Evolutionary conservation across 2,797 vertebrate genomes (phyloP), one percentile per base, ranked within the genome.

Genomic region (Pseudomugil tenellus): DNA sequence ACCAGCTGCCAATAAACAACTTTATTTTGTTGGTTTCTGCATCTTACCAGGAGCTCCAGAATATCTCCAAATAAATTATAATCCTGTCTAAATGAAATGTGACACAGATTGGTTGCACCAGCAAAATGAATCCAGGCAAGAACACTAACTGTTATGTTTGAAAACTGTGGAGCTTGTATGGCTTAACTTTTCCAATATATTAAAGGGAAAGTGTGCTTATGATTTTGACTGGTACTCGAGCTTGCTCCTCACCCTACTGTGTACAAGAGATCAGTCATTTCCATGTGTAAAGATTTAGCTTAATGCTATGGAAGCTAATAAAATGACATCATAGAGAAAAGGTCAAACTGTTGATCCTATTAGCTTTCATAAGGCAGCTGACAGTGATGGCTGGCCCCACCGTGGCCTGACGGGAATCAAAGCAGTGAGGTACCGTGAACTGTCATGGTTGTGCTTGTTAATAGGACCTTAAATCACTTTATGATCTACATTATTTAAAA

Each of bases 271-370:
- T 52, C 52, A 32, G 12, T 54, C 28, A 31, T 72, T 67, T 56
- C 49, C 19, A 43, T 69, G 70, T 56, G 54, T 46, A 56, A 32
- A 49, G 43, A 60, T 67, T 32, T 81, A 72, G 76, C 75, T 26
- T 28, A 13, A 51, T 76, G 74, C 73, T 68, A 76, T 53, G 39
- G 67, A 80, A 71, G 76, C 69, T 88, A 81, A 84, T 83, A 81
- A 76, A 84, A 76, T 72, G 77, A 80, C 57, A 70, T 37, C 43
- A 43, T 54, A 68, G 14, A 62, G 67, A 48, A 86, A 81, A 84
- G 85, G 85, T 89, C 74, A 87, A 65, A 74, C 53, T 60, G 57
- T 72, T 78, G 84, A 83, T 89, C 79, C 76, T 58, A 80, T 89
- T 85, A 79, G 78, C 69, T 79, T 86, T 84, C 67, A 84, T 83